A percentile compares a stretch with the other conserved stretches of the same genome.
Evolutionary conservation across 2,113 vertebrate species (phyloP).

Genomic region (Campylorhamphus procurvoides): DNA sequence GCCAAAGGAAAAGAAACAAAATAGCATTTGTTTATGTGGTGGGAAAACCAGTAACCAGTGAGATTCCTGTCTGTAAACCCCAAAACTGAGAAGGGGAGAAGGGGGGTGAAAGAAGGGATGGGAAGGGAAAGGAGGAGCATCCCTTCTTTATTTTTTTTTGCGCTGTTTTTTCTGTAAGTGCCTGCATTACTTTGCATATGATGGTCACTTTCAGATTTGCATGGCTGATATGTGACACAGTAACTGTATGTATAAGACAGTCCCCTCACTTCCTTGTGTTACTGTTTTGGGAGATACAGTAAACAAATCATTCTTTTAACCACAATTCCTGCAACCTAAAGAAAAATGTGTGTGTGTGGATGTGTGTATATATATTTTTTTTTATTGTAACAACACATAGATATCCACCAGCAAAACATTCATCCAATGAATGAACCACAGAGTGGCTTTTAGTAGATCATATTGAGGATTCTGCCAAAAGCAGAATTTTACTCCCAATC

Average conservation of each 20-base stretch:
- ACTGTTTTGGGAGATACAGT: neutral
- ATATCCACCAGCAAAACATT: neutral
- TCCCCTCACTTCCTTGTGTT: constrained; percentile 4
- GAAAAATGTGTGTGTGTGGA: neutral
- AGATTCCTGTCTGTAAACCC: neutral
- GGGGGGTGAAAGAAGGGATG: no score
- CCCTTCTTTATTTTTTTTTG: neutral
- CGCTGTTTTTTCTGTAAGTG: neutral
- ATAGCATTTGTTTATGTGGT: neutral
- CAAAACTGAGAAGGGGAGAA: neutral
- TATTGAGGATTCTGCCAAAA: neutral
- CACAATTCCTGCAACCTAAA: neutral
- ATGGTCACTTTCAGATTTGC: neutral
- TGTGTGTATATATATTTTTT: neutral
- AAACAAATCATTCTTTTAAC: neutral
- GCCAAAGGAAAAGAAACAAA: neutral
- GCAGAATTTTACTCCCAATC: neutral
- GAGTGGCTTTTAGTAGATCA: neutral
- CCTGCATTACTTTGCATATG: neutral
- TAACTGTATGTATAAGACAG: neutral
- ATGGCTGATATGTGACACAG: neutral
- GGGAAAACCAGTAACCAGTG: neutral
- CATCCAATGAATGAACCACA: neutral
- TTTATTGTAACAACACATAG: neutral
- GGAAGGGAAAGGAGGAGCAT: neutral